These are phyloP conservation scores for Neopipo cinnamomea DNA, from an alignment of 2,113 vertebrate species.

Conservation along the genomic window DNA sequence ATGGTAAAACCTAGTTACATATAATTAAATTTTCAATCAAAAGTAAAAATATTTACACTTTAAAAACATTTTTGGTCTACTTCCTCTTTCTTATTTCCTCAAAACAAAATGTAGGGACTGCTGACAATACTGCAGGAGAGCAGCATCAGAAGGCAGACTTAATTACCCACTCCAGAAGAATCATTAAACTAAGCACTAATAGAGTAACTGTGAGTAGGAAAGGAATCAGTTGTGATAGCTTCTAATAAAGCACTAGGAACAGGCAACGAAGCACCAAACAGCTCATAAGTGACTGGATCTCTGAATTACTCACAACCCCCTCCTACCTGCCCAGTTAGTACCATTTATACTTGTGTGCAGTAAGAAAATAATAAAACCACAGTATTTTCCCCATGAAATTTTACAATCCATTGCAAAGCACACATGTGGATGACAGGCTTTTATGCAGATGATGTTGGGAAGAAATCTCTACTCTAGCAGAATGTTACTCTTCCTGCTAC, in stretches of 20 bases:
- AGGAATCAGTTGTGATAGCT: not conserved
- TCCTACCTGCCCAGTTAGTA: not conserved
- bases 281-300: not conserved
- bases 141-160: not conserved
- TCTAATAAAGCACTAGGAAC: not conserved
- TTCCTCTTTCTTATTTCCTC: not conserved
- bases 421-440: not conserved
- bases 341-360: not conserved
- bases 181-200: not conserved
- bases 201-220: not conserved
- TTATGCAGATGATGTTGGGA: not conserved
- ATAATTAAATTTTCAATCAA: not conserved
- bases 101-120: not conserved
- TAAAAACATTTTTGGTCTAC: not conserved
- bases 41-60: slow-evolving; percentile 5
- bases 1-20: not conserved
- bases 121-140: not conserved
- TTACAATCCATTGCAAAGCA: not conserved
- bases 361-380: not conserved
- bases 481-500: not conserved
- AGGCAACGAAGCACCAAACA: not conserved
- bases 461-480: not conserved
- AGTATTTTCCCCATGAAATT: not conserved
- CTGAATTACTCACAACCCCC: not conserved
- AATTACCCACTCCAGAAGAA: not conserved